Evolutionary conservation across 2,797 vertebrate species (phyloP), one percentile per base, ranked within the genome.

Genomic region (Acanthurus lineatus): DNA sequence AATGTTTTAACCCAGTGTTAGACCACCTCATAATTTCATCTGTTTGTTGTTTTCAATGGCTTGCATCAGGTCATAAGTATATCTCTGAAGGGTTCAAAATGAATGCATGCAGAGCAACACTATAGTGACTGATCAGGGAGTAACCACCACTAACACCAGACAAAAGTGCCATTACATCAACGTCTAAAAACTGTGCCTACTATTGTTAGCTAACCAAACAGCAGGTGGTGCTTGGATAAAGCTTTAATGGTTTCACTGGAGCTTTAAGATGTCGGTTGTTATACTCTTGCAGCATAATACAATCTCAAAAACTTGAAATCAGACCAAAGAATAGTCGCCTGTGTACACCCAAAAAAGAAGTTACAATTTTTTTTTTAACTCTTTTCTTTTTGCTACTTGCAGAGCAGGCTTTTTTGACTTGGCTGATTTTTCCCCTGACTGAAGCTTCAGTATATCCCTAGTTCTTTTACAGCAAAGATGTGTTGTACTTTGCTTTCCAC

Each of bases 201-300:
- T 63, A 32, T 51, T 52, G 32, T 25, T 35, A n/a, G 25, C 5
- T 11, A 28, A 40, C 14, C 67, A 16, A 79, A 56, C n/a, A 58
- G 22, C 12, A 69, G 35, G 35, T 9, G 44, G 14, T 17, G 66
- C 48, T 0, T 47, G 14, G 15, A 42, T 62, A 51, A 66, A 32
- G 10, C 53, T 62, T 49, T 42, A 40, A 48, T 9, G 0, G 2
- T 61, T 62, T 45, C 4, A 64, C n/a, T 16, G 44, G 44, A 56
- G 14, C 6, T 42, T 57, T 44, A 25, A 38, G 19, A 38, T 58
- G 19, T 54, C 25, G n/a, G 4, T 58, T 73, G 45, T 32, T 45
- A 62, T 66, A 69, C 20, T 72, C 16, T 42, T 59, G 5, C 25
- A 69, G 20, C 56, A 53, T 81, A 38, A 67, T 58, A 45, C 6